These are phyloP conservation scores for Poeciliopsis infans DNA, from an alignment of 2,797 vertebrate genomes.

Conservation along the genomic window DNA sequence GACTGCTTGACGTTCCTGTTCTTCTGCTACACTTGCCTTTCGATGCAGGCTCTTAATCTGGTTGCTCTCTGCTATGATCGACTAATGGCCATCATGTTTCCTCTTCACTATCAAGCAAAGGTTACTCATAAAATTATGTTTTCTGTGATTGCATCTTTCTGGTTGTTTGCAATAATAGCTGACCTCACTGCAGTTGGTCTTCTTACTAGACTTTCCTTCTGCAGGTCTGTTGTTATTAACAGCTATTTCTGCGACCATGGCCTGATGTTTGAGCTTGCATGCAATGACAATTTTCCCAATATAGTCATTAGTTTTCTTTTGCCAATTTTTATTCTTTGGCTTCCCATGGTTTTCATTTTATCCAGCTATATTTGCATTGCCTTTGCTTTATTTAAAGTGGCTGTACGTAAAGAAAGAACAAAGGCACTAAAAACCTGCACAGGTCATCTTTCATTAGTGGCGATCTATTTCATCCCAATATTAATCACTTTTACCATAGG, in stretches of 20 bases:
- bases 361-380: slow-evolving; percentile 63
- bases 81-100: slow-evolving; percentile 64
- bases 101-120: slow-evolving; percentile 57
- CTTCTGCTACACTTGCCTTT: slow-evolving; percentile 45
- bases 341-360: slow-evolving; percentile 66
- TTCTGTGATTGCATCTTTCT: slow-evolving; percentile 33
- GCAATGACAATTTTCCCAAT: slow-evolving; percentile 53
- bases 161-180: slow-evolving; percentile 16
- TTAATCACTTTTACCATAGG: slow-evolving; percentile 33
- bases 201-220: slow-evolving; percentile 67
- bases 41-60: slow-evolving; percentile 63
- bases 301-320: background rate
- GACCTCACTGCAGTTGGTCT: slow-evolving; percentile 29
- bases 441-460: slow-evolving; percentile 69
- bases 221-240: slow-evolving; percentile 59
- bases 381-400: slow-evolving; percentile 55
- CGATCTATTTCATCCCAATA: slow-evolving; percentile 71
- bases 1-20: slow-evolving; percentile 49
- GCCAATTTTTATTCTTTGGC: slow-evolving; percentile 44
- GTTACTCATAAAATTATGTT: slow-evolving; percentile 56
- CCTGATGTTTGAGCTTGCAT: slow-evolving; percentile 50
- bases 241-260: slow-evolving; percentile 75
- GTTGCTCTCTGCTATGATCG: slow-evolving; percentile 61
- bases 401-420: slow-evolving; percentile 40
- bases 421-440: slow-evolving; percentile 75